Percentiles rank a stretch among this genome's conserved stretches.
Evolutionary conservation across 2,113 vertebrate genomes (phyloP).

Genomic region (Lasiurus borealis): DNA sequence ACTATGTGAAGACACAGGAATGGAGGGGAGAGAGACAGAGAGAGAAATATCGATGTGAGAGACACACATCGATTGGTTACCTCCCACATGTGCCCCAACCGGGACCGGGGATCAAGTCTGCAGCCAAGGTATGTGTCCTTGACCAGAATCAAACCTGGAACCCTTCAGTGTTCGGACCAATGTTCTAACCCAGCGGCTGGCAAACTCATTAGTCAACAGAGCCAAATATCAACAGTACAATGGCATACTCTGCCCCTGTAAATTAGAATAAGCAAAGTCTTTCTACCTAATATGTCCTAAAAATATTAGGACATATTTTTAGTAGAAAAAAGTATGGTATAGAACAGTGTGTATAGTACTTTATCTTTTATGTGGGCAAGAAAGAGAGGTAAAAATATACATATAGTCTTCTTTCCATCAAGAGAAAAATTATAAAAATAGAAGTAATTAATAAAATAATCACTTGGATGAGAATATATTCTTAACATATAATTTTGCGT

Average conservation of each 20-base stretch:
- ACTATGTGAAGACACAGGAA: neutral
- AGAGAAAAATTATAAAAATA: neutral
- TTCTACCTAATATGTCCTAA: too few relatives aligned
- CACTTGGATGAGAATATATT: neutral
- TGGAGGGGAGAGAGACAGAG: too few relatives aligned
- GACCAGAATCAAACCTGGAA: too few relatives aligned
- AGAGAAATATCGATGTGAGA: too few relatives aligned
- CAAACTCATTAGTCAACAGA: too few relatives aligned
- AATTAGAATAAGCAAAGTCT: neutral
- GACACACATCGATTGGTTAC: too few relatives aligned
- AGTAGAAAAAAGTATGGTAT: neutral
- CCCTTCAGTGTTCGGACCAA: too few relatives aligned
- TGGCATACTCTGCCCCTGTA: neutral
- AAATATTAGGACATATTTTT: slow-evolving; percentile 18
- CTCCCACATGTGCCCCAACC: too few relatives aligned
- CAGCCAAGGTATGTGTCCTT: too few relatives aligned
- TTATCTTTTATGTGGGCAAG: neutral
- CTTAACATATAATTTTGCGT: slow-evolving; percentile 7
- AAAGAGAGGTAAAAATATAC: neutral
- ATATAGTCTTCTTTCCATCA: neutral
- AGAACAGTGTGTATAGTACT: neutral
- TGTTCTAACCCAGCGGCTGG: neutral
- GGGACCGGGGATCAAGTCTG: too few relatives aligned
- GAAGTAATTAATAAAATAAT: slow-evolving; percentile 34
- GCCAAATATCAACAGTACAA: neutral